Conservation (phyloP, 2,888 invertebrate species). For the Anticlea derivata region DNA sequence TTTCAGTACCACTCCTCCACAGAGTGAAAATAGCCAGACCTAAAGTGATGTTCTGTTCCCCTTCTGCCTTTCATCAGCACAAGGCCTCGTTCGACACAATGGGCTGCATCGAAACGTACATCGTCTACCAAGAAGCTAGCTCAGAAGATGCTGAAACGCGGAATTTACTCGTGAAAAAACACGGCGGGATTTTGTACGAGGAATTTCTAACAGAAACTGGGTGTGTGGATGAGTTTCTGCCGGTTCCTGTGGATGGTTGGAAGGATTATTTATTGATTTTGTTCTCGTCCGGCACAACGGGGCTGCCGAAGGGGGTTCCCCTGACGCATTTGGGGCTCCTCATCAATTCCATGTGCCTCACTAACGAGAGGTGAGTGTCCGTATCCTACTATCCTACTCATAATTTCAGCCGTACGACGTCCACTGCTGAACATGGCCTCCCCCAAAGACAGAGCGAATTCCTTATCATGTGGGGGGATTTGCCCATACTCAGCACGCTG, state of each 20-base stretch:
- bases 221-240: slow-evolving; percentile 33
- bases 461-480: too few relatives aligned
- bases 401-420: too few relatives aligned
- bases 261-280: slow-evolving; percentile 38
- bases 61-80: slow-evolving; percentile 30
- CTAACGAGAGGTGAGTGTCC: too few relatives aligned
- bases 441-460: too few relatives aligned
- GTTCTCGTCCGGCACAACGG: slow-evolving; percentile 50
- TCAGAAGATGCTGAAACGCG: neutral
- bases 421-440: too few relatives aligned
- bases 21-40: slow-evolving; percentile 41
- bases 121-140: slow-evolving; percentile 35
- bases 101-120: slow-evolving; percentile 30
- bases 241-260: slow-evolving; percentile 41
- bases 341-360: too few relatives aligned
- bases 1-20: slow-evolving; percentile 40
- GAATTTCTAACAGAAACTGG: slow-evolving; percentile 35
- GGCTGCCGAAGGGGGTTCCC: slow-evolving; percentile 46
- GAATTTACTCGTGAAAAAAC: neutral
- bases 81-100: slow-evolving; percentile 21
- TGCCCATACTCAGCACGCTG: too few relatives aligned
- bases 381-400: too few relatives aligned
- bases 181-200: slow-evolving; percentile 27
- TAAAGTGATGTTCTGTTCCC: slow-evolving; percentile 44
- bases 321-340: slow-evolving; percentile 39